A percentile compares a stretch with the other conserved stretches of the same genome.
Evolutionary conservation across 2,797 vertebrate genomes (phyloP).

Genomic region (Helarctos malayanus): DNA sequence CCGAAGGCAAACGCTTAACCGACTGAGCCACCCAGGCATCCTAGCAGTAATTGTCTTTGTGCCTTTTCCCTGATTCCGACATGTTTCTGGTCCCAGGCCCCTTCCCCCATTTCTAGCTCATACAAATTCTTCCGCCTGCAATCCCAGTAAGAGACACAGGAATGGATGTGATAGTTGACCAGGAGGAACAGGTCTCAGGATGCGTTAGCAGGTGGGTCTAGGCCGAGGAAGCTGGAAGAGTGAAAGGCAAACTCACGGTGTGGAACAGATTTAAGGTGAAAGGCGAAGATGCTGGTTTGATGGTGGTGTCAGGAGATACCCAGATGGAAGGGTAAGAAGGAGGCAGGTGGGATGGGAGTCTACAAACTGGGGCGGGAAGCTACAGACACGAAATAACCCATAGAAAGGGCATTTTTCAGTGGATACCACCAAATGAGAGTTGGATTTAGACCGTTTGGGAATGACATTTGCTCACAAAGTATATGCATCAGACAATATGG

Average conservation of each 20-base stretch:
- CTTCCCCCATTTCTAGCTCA: not conserved
- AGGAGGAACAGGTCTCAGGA: not conserved
- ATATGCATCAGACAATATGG: not conserved
- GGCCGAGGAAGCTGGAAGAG: not conserved
- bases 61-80: not conserved
- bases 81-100: not conserved
- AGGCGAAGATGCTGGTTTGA: not conserved
- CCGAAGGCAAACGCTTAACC: not conserved
- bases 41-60: too few species aligned
- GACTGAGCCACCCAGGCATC: not conserved
- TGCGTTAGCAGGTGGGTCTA: not conserved
- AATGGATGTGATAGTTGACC: not conserved
- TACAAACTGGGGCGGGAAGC: not conserved
- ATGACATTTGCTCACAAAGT: not conserved
- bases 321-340: not conserved
- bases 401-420: not conserved
- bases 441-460: not conserved
- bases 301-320: not conserved
- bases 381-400: not conserved
- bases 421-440: too few species aligned
- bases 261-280: not conserved
- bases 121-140: not conserved
- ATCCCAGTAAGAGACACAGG: not conserved
- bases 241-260: not conserved
- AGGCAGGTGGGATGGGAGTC: not conserved